These are phyloP conservation scores for Drosophila arizonae DNA, from an alignment of 1,140 invertebrate species.

Conservation along the genomic window DNA sequence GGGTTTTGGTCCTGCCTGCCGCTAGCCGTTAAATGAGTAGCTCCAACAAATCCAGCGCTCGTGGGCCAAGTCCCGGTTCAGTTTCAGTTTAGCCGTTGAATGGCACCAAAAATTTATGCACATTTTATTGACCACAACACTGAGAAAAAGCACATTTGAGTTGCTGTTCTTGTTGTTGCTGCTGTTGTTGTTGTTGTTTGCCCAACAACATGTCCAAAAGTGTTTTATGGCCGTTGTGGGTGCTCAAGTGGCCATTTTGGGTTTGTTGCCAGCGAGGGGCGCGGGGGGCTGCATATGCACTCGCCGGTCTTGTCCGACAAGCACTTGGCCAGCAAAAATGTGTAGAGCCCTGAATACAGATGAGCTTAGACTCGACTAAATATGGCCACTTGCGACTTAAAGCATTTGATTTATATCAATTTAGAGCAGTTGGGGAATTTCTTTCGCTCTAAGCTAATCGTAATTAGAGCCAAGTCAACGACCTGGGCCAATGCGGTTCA, in stretches of 20 bases:
- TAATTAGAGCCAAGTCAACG: constrained; percentile 58
- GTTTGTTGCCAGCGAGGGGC: constrained; percentile 14
- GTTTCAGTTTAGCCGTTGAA: constrained; percentile 37
- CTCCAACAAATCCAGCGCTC: constrained; percentile 11
- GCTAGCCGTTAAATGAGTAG: constrained; percentile 32
- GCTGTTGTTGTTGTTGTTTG: constrained; percentile 45
- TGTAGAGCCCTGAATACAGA: constrained; percentile 64
- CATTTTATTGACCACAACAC: constrained; percentile 76
- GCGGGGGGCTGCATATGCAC: constrained; percentile 46
- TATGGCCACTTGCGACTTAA: constrained; percentile 44
- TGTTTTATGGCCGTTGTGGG: constrained; percentile 76
- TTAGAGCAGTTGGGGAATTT: neutral
- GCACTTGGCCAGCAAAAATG: constrained; percentile 52
- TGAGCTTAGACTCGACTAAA: constrained; percentile 45
- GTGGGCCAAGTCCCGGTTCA: constrained; percentile 14
- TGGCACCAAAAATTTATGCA: constrained; percentile 71
- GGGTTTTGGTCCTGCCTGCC: constrained; percentile 22
- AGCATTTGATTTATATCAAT: constrained; percentile 53
- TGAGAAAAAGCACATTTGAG: constrained; percentile 49
- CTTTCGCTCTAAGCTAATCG: constrained; percentile 43
- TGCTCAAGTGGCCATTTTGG: constrained; percentile 76
- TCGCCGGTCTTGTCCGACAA: constrained; percentile 67
- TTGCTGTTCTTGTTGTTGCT: constrained; percentile 29
- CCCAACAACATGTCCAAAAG: constrained; percentile 76
- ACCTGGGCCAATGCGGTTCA: constrained; percentile 60